Evolutionary conservation across 2,888 invertebrate genomes (phyloP).

Genomic region (Spilosoma lubricipeda): DNA sequence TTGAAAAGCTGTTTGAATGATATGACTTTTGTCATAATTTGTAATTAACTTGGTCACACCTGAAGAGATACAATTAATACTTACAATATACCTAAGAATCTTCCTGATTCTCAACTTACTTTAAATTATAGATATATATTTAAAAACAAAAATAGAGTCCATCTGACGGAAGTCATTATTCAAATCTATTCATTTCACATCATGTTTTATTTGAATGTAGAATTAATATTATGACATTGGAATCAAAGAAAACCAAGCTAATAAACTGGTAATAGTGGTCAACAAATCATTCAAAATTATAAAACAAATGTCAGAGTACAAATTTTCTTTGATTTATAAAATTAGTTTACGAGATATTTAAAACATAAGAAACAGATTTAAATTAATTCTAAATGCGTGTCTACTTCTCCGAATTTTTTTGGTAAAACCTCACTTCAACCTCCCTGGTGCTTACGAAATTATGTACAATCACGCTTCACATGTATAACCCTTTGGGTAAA

Average conservation of each 20-base stretch:
- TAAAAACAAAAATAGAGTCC: neutral
- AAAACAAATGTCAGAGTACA: neutral
- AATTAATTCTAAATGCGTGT: neutral
- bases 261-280: neutral
- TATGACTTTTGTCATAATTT: neutral
- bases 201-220: neutral
- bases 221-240: neutral
- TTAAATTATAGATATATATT: neutral
- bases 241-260: neutral
- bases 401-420: constrained; percentile 21
- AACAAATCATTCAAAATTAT: neutral
- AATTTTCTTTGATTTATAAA: neutral
- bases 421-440: too few species aligned
- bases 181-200: neutral
- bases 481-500: constrained; percentile 40
- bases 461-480: constrained; percentile 50
- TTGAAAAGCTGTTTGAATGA: constrained; percentile 4
- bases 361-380: neutral
- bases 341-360: neutral
- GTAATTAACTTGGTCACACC: neutral
- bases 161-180: neutral
- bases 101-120: neutral
- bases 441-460: constrained; percentile 44
- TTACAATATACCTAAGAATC: neutral
- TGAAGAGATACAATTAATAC: neutral